Percentiles rank a stretch among this genome's conserved stretches.
phyloP scores from a whole-genome alignment of 1,140 invertebrate genomes.

The Sycobia sp. region DNA sequence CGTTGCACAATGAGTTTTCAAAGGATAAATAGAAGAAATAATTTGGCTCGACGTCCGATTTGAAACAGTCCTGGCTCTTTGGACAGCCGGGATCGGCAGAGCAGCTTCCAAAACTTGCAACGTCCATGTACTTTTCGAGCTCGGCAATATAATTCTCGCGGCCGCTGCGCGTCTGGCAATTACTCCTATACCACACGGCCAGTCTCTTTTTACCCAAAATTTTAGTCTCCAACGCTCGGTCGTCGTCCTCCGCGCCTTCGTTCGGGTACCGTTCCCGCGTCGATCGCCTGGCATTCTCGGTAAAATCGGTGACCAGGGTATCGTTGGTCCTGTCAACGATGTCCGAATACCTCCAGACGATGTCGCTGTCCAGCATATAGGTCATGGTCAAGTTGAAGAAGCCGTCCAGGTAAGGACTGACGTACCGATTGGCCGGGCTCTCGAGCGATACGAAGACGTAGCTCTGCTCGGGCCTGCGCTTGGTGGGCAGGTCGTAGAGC shows the following conservation, averaged over 20 bases:
- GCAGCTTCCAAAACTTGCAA: conserved; percentile 77
- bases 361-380: conserved; percentile 69
- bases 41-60: conserved; percentile 52
- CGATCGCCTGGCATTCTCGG: too few relatives aligned
- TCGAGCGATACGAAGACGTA: conserved; percentile 50
- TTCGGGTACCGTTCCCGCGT: too few relatives aligned
- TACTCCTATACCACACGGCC: conserved; percentile 70
- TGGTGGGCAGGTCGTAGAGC: conserved; percentile 32
- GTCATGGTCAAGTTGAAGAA: conserved; percentile 71
- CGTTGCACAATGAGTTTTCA: conserved; percentile 68
- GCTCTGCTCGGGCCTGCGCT: conserved; percentile 34
- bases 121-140: conserved; percentile 62
- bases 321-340: conserved; percentile 42
- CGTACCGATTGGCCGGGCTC: conserved; percentile 42
- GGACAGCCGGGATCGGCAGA: conserved; percentile 47
- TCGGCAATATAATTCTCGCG: conserved; percentile 65
- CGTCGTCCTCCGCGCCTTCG: conserved; percentile 19
- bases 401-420: conserved; percentile 38
- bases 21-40: conserved; percentile 75
- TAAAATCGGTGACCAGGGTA: too few relatives aligned
- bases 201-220: conserved; percentile 49
- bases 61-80: conserved; percentile 51
- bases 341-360: conserved; percentile 63
- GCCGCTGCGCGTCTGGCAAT: conserved; percentile 64
- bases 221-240: too few relatives aligned